Conservation (phyloP, 2,113 vertebrate species). For the Sus scrofa region DNA sequence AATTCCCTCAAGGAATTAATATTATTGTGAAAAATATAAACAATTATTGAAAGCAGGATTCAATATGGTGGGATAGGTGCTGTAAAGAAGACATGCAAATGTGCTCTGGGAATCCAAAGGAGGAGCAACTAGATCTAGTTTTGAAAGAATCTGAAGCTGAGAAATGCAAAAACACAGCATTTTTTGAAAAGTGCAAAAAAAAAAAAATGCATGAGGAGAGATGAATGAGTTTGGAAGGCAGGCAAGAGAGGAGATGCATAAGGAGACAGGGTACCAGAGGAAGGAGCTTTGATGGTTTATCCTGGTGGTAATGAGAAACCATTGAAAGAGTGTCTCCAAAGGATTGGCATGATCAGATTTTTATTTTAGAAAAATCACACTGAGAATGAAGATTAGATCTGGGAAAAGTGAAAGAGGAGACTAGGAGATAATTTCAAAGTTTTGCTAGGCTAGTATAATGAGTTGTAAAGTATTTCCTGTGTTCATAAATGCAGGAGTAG, state of each 20-base stretch:
- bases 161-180: not conserved
- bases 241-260: not conserved
- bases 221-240: not conserved
- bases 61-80: not conserved
- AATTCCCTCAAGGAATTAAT: not conserved
- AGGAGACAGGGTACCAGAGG: not conserved
- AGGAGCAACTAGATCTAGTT: not conserved
- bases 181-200: not conserved
- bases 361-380: not conserved
- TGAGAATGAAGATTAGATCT: not conserved
- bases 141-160: not conserved
- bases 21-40: not conserved
- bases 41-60: not conserved
- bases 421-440: not conserved
- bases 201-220: fast-evolving
- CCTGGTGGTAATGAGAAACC: not conserved
- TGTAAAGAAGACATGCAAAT: not conserved
- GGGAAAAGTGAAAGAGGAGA: not conserved
- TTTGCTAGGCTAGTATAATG: not conserved
- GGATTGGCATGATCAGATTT: not conserved
- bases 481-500: not conserved
- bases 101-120: not conserved
- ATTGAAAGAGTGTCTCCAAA: too few species aligned
- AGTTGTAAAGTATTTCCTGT: not conserved
- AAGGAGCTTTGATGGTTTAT: not conserved